These are phyloP conservation scores for Monochamus saltuarius DNA, from an alignment of 1,140 invertebrate genomes.

Conservation along the genomic window DNA sequence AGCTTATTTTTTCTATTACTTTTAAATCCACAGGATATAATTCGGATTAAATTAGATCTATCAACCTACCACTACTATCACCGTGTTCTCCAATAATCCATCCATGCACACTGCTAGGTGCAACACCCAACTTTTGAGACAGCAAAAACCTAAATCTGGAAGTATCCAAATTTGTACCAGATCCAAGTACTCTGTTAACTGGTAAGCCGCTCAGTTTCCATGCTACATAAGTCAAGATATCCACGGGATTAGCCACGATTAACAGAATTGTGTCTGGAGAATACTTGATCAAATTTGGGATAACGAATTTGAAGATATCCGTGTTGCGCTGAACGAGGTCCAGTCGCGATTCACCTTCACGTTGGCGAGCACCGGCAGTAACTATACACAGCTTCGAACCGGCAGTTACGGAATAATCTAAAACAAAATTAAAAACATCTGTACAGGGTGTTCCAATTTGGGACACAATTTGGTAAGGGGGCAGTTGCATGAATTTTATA, in stretches of 20 bases:
- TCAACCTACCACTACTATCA: constrained; percentile 68
- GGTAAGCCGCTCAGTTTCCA: constrained; percentile 91
- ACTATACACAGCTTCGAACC: constrained; percentile 83
- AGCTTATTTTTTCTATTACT: background rate
- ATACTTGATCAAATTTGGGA: constrained; percentile 79
- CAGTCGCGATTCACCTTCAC: constrained; percentile 80
- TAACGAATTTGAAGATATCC: constrained; percentile 83
- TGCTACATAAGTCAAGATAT: constrained; percentile 88
- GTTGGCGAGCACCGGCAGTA: constrained; percentile 85
- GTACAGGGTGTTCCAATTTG: too few relatives aligned
- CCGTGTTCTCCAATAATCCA: constrained; percentile 90
- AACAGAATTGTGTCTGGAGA: constrained; percentile 85
- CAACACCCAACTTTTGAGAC: constrained; percentile 76
- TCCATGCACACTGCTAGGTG: constrained; percentile 80
- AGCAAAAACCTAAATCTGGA: constrained; percentile 86
- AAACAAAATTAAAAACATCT: constrained; percentile 31
- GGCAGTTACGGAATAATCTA: constrained; percentile 75
- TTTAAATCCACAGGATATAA: too few relatives aligned
- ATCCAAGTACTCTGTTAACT: constrained; percentile 82
- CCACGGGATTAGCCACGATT: constrained; percentile 89
- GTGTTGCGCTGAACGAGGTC: constrained; percentile 86
- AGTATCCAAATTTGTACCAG: constrained; percentile 89
- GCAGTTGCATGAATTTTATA: too few relatives aligned
- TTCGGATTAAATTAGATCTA: too few relatives aligned
- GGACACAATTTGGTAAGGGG: too few relatives aligned